Conservation (phyloP, 23 tunicate genomes). For the Ciona savignyi region DNA sequence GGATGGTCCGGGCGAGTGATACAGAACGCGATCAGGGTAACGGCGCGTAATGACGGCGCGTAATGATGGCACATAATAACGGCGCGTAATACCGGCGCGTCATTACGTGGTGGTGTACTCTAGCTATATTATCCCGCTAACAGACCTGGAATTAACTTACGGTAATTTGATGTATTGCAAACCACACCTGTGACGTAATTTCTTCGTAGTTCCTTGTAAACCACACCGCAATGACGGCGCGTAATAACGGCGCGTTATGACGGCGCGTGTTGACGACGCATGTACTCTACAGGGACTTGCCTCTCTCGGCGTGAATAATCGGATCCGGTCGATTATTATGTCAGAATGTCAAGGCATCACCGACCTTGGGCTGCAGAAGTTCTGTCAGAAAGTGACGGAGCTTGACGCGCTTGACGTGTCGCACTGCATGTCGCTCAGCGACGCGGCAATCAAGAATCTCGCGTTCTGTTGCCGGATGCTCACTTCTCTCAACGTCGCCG, state of each 20-base stretch:
- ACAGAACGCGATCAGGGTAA: no score
- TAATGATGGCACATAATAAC: no score
- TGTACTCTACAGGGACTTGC: slow-evolving; percentile 70
- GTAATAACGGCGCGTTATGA: neutral
- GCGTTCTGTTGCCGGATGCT: slow-evolving; percentile 92
- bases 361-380: slow-evolving; percentile 89
- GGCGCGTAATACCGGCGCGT: no score
- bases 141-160: no score
- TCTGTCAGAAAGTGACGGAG: slow-evolving; percentile 88
- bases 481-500: slow-evolving; percentile 61
- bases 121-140: no score
- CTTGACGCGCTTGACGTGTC: slow-evolving; percentile 85
- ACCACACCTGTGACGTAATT: no score
- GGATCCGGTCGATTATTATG: slow-evolving; percentile 46
- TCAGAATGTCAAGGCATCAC: slow-evolving; percentile 84
- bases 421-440: slow-evolving; percentile 86
- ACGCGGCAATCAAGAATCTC: slow-evolving; percentile 79
- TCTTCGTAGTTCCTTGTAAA: no score
- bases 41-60: no score
- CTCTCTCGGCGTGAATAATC: slow-evolving; percentile 67
- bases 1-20: no score
- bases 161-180: no score
- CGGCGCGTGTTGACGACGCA: neutral
- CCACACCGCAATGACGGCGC: neutral
- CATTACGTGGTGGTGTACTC: no score